These are phyloP conservation scores for Lagorchestes hirsutus DNA, from an alignment of 2,797 vertebrate genomes.

Conservation along the genomic window DNA sequence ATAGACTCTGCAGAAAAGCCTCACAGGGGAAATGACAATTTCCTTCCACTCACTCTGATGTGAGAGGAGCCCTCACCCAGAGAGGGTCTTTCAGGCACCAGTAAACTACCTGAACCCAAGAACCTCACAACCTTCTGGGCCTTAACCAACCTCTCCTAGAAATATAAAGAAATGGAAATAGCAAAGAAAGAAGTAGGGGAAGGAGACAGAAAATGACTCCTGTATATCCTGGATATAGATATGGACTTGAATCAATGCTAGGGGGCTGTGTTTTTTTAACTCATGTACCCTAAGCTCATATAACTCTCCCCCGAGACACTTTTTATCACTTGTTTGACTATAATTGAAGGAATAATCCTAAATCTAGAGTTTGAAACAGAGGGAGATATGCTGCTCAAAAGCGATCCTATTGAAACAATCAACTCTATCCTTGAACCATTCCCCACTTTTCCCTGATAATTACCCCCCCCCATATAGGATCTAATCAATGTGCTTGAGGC, in stretches of 20 bases:
- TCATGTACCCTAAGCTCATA: background rate
- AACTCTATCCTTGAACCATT: background rate
- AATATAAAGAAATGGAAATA: background rate
- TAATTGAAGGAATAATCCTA: background rate
- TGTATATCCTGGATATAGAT: background rate
- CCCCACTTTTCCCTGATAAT: background rate
- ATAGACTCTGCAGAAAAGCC: background rate
- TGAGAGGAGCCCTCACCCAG: background rate
- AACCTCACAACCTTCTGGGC: background rate
- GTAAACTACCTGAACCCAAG: background rate
- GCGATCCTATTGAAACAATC: background rate
- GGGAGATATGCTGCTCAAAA: background rate
- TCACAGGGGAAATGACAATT: constrained; percentile 11
- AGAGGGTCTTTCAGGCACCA: background rate
- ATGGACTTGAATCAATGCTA: background rate
- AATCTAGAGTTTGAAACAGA: background rate
- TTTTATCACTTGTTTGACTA: background rate
- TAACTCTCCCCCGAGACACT: background rate
- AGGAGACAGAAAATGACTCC: background rate
- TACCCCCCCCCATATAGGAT: background rate
- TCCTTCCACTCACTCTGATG: constrained; percentile 2
- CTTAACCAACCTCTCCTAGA: background rate
- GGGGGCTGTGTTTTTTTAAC: background rate
- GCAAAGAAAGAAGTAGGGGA: background rate
- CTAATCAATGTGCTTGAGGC: background rate